A percentile compares a stretch with the other conserved stretches of the same genome.
Conservation (phyloP, 30 jellyfish, hydroid and myxozoan species). For the Chironex yamaguchii region DNA sequence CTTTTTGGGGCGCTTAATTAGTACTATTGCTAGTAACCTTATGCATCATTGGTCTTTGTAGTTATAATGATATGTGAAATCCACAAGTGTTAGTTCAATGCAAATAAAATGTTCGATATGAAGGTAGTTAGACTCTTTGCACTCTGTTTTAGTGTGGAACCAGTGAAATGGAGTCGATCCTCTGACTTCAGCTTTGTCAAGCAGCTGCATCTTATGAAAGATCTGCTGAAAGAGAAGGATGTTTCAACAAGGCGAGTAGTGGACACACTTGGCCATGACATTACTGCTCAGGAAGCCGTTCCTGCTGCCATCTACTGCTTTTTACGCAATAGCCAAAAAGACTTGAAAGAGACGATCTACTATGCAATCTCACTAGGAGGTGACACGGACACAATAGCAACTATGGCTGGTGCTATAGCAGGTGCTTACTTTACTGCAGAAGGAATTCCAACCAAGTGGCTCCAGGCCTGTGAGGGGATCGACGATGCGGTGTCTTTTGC, state of each 20-base stretch:
- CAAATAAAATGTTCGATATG: too few relatives aligned
- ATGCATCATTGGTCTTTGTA: too few relatives aligned
- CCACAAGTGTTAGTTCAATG: too few relatives aligned
- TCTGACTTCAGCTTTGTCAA: slow-evolving; percentile 49
- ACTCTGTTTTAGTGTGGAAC: slow-evolving; percentile 50
- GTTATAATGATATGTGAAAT: too few relatives aligned
- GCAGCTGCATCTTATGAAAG: slow-evolving; percentile 65
- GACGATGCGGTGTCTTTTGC: slow-evolving; percentile 70
- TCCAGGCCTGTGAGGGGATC: slow-evolving; percentile 77
- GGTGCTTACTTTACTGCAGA: slow-evolving; percentile 89
- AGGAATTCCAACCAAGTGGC: slow-evolving; percentile 83
- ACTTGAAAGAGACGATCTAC: slow-evolving; percentile 75
- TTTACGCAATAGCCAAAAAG: slow-evolving; percentile 31
- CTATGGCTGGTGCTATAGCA: slow-evolving; percentile 96
- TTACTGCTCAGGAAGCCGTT: slow-evolving; percentile 95
- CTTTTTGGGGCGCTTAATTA: too few relatives aligned
- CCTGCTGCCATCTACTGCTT: slow-evolving; percentile 93
- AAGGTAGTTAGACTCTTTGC: too few relatives aligned
- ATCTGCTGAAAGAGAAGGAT: slow-evolving; percentile 24
- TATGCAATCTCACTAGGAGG: slow-evolving; percentile 94
- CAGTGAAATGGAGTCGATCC: slow-evolving; percentile 55
- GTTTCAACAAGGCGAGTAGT: slow-evolving; percentile 25
- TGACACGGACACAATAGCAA: slow-evolving; percentile 96
- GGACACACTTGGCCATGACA: slow-evolving; percentile 70
- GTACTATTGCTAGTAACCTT: too few relatives aligned